Percentiles rank a stretch among this genome's conserved stretches.
These are phyloP conservation scores for Corbicula japonica DNA, from an alignment of 2,888 invertebrate species.

Conservation along the genomic window DNA sequence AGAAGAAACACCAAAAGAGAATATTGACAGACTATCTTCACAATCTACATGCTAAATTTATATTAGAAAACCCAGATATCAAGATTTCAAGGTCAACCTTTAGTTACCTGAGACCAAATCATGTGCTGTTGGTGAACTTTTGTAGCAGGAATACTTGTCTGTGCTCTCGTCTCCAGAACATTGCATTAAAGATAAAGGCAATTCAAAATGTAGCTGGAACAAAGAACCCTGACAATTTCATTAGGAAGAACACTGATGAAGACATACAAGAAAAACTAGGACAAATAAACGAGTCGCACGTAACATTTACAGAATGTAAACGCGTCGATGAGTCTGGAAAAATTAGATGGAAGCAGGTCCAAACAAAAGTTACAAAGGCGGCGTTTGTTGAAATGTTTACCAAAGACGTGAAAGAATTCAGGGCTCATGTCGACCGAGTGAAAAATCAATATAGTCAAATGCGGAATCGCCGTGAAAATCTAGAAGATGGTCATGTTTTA, in stretches of 20 bases:
- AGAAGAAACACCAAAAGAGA: slow-evolving; percentile 21
- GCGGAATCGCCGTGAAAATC: slow-evolving; percentile 38
- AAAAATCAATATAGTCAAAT: slow-evolving; percentile 52
- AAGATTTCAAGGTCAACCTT: slow-evolving; percentile 39
- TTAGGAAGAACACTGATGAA: not conserved
- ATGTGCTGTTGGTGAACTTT: slow-evolving; percentile 28
- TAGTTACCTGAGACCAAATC: slow-evolving; percentile 14
- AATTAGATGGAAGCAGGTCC: slow-evolving; percentile 37
- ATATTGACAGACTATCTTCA: slow-evolving; percentile 35
- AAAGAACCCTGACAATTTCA: slow-evolving; percentile 31
- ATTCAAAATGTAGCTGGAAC: slow-evolving; percentile 1
- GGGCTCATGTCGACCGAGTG: slow-evolving; percentile 35
- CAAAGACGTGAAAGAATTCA: slow-evolving; percentile 35
- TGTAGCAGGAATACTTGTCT: slow-evolving; percentile 33
- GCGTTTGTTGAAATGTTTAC: slow-evolving; percentile 27
- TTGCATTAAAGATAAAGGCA: slow-evolving; percentile 38
- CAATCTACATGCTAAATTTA: slow-evolving; percentile 33
- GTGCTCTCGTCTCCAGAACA: slow-evolving; percentile 32
- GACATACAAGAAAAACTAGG: slow-evolving; percentile 3
- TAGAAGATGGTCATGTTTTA: slow-evolving; percentile 35
- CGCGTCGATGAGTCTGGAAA: slow-evolving; percentile 22
- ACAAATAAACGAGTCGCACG: not conserved
- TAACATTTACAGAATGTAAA: slow-evolving; percentile 36
- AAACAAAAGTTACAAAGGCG: slow-evolving; percentile 14
- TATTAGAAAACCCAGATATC: slow-evolving; percentile 25